Base-by-base conservation (phyloP, 2,797 vertebrate genomes). In the Semaprochilodus insignis region DNA sequence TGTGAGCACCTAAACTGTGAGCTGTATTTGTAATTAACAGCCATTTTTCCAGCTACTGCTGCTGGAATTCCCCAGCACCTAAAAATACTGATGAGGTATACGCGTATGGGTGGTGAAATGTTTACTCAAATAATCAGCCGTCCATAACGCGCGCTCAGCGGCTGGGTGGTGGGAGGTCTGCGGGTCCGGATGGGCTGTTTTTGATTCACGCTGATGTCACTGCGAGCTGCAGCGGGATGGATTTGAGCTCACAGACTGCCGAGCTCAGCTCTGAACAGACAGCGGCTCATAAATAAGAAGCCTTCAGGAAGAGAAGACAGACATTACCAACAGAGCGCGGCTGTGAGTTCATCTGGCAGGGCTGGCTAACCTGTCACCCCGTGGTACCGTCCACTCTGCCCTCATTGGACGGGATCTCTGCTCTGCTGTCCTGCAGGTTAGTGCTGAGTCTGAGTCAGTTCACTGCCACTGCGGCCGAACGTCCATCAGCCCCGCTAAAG, bases 331-430 rank as follows among this genome's bases (percentile, higher is more conserved):
- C 89, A 87, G 90, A 92, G 91, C 80, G 62, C 74, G 84, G 69
- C 77, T 78, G 91, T 94, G 91, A 95, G 90, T 91, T 93, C 91
- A 94, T 92, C 92, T 93, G 91, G 92, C 93, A 89, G 73, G 86
- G 83, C 60, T 90, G 85, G 78, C 76, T 90, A 86, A 54, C 31
- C 59, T 48, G 60, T 57, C 69, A 51, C 69, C 23, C 69, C 1
- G 14, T 44, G 21, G 16, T 5, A 27, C 16, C 48, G 70, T 54
- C 48, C 70, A 54, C 48, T 54, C 51, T 73, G 70, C 17, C 25
- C 51, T 80, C 70, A 54, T 19, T 54, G 51, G 51, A 31, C 17
- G 23, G 23, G 70, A 73, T 19, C 44, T 71, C n/a, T 71, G 40
- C 13, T 21, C 36, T 51, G 69, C 69, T 71, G 69, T 27, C 25